These are phyloP conservation scores for Mionectes macconnelli DNA, from an alignment of 2,113 vertebrate species.

Conservation along the genomic window DNA sequence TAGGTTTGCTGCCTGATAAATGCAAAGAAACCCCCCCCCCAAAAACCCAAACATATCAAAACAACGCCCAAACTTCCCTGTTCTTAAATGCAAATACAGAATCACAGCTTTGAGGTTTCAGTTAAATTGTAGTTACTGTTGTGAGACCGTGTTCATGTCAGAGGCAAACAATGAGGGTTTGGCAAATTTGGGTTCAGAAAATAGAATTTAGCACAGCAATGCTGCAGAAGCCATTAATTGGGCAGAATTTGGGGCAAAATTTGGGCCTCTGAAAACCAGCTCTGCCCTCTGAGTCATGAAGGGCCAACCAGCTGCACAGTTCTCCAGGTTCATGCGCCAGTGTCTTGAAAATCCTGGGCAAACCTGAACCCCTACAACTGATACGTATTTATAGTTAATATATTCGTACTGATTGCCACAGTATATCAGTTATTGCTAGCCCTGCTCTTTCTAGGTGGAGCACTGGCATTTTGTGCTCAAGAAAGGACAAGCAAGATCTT, in stretches of 20 bases:
- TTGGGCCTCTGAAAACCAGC: background rate
- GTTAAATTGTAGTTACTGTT: background rate
- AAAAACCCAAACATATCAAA: background rate
- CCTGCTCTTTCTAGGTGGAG: background rate
- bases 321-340: background rate
- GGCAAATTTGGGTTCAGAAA: background rate
- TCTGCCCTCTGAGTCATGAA: accelerated
- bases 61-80: background rate
- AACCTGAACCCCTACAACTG: background rate
- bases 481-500: background rate
- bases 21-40: background rate
- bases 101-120: background rate
- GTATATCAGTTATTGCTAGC: background rate
- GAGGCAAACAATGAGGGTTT: background rate
- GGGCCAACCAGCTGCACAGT: background rate
- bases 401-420: background rate
- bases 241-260: background rate
- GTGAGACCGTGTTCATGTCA: background rate
- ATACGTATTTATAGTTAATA: background rate
- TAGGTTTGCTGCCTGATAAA: background rate
- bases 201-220: background rate
- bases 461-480: background rate
- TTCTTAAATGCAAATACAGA: background rate
- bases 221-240: background rate
- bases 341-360: background rate